A percentile compares a stretch with the other conserved stretches of the same genome.
Conservation (phyloP, 2,888 invertebrate genomes). For the Habrosyne pyritoides region DNA sequence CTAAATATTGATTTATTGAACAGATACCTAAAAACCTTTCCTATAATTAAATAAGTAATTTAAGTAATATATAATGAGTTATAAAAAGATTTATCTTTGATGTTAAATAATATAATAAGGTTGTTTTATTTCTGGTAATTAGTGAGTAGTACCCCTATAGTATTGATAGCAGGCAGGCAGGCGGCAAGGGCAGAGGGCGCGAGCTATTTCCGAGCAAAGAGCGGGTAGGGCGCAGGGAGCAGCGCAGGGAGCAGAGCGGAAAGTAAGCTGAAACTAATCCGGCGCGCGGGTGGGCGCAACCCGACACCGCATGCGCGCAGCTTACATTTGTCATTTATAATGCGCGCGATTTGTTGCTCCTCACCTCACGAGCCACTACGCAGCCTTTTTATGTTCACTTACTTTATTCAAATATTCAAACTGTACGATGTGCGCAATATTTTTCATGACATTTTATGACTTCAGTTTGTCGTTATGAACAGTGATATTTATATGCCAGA, state of each 20-base stretch:
- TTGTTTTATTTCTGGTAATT: constrained; percentile 5
- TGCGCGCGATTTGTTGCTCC: constrained; percentile 82
- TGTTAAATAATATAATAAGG: background rate
- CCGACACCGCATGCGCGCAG: constrained; percentile 74
- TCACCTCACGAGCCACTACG: constrained; percentile 57
- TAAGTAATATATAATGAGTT: background rate
- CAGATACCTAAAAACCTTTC: no score
- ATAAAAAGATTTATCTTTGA: background rate
- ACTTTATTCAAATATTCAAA: constrained; percentile 77
- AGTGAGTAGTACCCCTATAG: constrained; percentile 28
- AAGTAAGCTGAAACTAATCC: constrained; percentile 81
- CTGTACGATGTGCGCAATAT: constrained; percentile 64
- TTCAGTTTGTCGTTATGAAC: constrained; percentile 57
- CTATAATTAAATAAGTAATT: no score
- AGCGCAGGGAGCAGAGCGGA: constrained; percentile 51
- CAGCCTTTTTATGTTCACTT: constrained; percentile 74
- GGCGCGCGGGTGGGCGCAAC: constrained; percentile 79
- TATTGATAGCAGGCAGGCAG: constrained; percentile 63
- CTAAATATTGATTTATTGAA: no score
- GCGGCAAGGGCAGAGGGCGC: constrained; percentile 72
- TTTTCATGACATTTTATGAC: constrained; percentile 69
- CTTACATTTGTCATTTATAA: constrained; percentile 84
- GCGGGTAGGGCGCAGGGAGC: constrained; percentile 15
- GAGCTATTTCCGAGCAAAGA: constrained; percentile 47
- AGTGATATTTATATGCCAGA: constrained; percentile 43